Conservation (phyloP, 2,113 vertebrate genomes). For the Neolamprologus kungweensis region DNA sequence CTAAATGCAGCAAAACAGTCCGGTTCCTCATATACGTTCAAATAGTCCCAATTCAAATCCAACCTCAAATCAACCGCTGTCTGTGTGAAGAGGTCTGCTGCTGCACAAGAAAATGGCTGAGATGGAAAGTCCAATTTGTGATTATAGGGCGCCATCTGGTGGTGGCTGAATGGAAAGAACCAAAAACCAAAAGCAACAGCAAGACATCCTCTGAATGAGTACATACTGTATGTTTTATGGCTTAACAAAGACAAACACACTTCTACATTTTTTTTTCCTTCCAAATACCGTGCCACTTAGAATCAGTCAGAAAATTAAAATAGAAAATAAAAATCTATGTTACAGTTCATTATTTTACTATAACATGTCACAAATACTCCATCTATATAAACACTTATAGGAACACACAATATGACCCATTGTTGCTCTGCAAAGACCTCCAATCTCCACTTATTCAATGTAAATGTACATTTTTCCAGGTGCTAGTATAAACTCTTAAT, state of each 20-base stretch:
- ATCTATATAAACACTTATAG: conserved; percentile 76
- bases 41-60: conserved; percentile 46
- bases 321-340: conserved; percentile 42
- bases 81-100: conserved; percentile 15
- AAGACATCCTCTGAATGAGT: not conserved
- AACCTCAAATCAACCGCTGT: conserved; percentile 35
- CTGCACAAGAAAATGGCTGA: conserved; percentile 37
- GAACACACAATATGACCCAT: conserved; percentile 74
- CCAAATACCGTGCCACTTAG: conserved; percentile 7
- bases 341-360: conserved; percentile 82
- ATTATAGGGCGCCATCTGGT: conserved; percentile 51
- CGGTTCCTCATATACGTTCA: not conserved
- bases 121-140: conserved; percentile 14
- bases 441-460: conserved; percentile 25
- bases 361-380: conserved; percentile 84
- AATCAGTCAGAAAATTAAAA: conserved; percentile 43
- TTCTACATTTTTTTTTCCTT: not conserved
- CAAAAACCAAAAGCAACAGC: conserved; percentile 1
- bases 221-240: conserved; percentile 16
- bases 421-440: conserved; percentile 51
- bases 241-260: conserved; percentile 41
- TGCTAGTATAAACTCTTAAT: not conserved
- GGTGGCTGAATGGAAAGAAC: not conserved
- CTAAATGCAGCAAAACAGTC: conserved; percentile 50
- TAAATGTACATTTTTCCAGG: not conserved